These are phyloP conservation scores for Ceratina australensis DNA, from an alignment of 1,140 invertebrate species.

Conservation along the genomic window DNA sequence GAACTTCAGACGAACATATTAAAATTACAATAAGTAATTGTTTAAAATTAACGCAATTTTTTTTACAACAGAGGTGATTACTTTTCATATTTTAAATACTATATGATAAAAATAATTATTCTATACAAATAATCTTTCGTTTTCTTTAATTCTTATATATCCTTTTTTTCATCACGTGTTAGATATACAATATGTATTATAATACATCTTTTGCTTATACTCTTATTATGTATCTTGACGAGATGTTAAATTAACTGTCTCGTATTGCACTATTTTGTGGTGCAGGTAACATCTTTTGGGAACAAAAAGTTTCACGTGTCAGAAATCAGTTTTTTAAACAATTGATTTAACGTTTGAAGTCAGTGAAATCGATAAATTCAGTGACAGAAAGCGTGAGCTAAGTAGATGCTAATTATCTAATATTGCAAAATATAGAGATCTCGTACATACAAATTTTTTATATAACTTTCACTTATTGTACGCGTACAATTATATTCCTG, in stretches of 20 bases:
- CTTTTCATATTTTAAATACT: conserved; percentile 20
- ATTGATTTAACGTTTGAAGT: neutral
- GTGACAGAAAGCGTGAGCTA: conserved; percentile 30
- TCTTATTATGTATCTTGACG: conserved; percentile 20
- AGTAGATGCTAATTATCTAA: neutral
- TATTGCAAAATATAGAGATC: conserved; percentile 36
- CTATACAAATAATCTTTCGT: conserved; percentile 38
- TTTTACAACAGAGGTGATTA: neutral
- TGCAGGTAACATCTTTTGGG: conserved; percentile 9
- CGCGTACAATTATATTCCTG: neutral
- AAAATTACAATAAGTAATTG: conserved; percentile 9
- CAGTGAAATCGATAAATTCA: neutral
- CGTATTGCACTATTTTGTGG: neutral
- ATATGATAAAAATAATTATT: conserved; percentile 17
- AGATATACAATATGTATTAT: conserved; percentile 33
- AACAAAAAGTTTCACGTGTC: conserved; percentile 4
- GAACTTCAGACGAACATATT: conserved; percentile 6
- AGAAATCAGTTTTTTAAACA: neutral
- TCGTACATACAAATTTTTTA: neutral
- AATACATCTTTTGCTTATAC: conserved; percentile 36
- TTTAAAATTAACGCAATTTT: conserved; percentile 15
- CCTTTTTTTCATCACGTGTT: conserved; percentile 24
- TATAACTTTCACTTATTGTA: conserved; percentile 6
- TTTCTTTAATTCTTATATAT: conserved; percentile 26
- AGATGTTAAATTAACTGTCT: conserved; percentile 34